Conservation (phyloP, 2,888 invertebrate genomes). For the Strigamia transsilvanica region DNA sequence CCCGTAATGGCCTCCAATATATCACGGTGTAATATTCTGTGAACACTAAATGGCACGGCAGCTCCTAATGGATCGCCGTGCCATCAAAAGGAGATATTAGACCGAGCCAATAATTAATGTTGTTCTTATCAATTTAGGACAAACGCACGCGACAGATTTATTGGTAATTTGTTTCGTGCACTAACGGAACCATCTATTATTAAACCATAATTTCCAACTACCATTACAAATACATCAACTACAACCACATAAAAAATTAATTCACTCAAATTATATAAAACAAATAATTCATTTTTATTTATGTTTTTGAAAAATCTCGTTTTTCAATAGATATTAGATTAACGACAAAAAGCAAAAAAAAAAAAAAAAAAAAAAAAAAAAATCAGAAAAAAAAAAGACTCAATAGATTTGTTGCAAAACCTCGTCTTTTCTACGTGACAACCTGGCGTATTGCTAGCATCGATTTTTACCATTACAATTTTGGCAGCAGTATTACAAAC, state of each 20-base stretch:
- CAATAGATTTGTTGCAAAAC: constrained; percentile 1
- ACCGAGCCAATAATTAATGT: constrained; percentile 50
- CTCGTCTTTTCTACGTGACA: not conserved
- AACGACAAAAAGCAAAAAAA: not conserved
- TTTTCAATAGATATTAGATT: not conserved
- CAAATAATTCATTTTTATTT: constrained; percentile 8
- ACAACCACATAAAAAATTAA: constrained; percentile 5
- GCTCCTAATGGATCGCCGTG: constrained; percentile 51
- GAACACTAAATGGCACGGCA: constrained; percentile 50
- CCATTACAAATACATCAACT: constrained; percentile 43
- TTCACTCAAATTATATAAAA: not conserved
- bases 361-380: no score
- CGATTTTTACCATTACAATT: constrained; percentile 31
- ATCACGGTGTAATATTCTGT: constrained; percentile 51
- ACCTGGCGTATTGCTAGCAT: not conserved
- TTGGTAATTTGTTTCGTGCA: constrained; percentile 45
- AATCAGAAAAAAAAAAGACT: not conserved
- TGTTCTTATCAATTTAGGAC: constrained; percentile 50
- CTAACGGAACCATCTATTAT: constrained; percentile 49
- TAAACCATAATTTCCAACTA: constrained; percentile 33
- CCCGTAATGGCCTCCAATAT: constrained; percentile 49
- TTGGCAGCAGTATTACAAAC: not conserved
- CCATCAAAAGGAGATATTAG: constrained; percentile 48
- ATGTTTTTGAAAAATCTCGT: not conserved
- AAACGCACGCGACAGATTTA: constrained; percentile 48